phyloP scores from a whole-genome alignment of 2,797 vertebrate genomes.

The Dryobates pubescens region DNA sequence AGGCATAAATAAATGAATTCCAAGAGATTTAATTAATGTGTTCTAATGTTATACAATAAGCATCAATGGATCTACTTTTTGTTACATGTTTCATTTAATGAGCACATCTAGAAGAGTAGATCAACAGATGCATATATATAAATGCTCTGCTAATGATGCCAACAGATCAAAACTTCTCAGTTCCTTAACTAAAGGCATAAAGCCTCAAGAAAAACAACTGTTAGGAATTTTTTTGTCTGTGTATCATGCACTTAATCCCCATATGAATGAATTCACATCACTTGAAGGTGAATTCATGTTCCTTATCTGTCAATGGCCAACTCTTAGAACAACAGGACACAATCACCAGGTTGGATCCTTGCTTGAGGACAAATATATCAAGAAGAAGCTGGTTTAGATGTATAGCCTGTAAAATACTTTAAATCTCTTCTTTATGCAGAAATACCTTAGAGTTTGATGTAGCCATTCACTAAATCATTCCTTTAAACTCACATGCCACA shows the following conservation, averaged over 20 bases:
- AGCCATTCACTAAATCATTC: not conserved
- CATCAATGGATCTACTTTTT: not conserved
- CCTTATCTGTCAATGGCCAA: not conserved
- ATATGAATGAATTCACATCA: not conserved
- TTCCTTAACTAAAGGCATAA: not conserved
- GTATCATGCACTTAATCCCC: not conserved
- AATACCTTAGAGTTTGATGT: not conserved
- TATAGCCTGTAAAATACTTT: conserved; percentile 6
- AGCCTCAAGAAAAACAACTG: not conserved
- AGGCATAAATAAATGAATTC: not conserved
- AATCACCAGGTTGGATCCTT: not conserved
- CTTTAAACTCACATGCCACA: not conserved
- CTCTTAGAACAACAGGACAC: not conserved
- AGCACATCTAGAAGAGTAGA: not conserved
- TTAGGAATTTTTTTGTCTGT: not conserved
- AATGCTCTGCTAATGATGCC: not conserved
- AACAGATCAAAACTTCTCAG: not conserved
- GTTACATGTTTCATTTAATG: not conserved
- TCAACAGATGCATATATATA: not conserved
- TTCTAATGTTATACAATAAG: not conserved
- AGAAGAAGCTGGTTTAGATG: not conserved
- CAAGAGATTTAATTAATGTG: not conserved
- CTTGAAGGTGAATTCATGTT: not conserved
- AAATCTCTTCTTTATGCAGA: not conserved
- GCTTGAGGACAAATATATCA: conserved; percentile 10